A percentile compares a stretch with the other conserved stretches of the same genome.
These are phyloP conservation scores for Pseudoatta argentina DNA, from an alignment of 1,140 invertebrate species.

Conservation along the genomic window DNA sequence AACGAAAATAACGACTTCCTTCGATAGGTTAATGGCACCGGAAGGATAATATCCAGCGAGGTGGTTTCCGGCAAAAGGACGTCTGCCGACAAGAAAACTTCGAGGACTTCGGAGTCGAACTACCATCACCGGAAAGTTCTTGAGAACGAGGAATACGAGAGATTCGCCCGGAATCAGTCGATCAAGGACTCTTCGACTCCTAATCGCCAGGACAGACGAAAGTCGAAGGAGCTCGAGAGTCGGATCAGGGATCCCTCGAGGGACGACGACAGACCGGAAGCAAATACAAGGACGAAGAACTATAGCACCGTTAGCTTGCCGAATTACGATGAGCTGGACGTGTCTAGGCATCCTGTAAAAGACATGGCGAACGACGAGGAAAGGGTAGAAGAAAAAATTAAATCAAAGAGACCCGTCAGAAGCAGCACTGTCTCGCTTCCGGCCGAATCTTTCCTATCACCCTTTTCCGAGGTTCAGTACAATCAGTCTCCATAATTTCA, in stretches of 20 bases:
- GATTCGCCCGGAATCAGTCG: conserved; percentile 74
- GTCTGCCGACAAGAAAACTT: conserved; percentile 71
- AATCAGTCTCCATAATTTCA: conserved; percentile 17
- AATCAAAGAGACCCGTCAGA: conserved; percentile 67
- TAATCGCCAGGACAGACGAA: conserved; percentile 67
- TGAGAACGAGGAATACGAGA: conserved; percentile 77
- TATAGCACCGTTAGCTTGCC: conserved; percentile 86
- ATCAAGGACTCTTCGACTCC: conserved; percentile 75
- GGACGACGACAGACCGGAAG: conserved; percentile 57
- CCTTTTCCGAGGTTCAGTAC: conserved; percentile 69
- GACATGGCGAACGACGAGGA: conserved; percentile 55
- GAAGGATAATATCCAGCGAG: conserved; percentile 79
- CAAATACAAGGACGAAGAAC: conserved; percentile 80
- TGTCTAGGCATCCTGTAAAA: conserved; percentile 58
- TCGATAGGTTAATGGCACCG: conserved; percentile 80
- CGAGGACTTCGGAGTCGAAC: conserved; percentile 25
- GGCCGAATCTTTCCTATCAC: conserved; percentile 69
- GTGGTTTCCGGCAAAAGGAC: conserved; percentile 78
- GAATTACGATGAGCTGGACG: conserved; percentile 85
- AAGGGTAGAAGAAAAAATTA: conserved; percentile 41
- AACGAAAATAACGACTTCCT: conserved; percentile 32
- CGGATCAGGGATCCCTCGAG: conserved; percentile 50
- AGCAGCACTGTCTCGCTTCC: conserved; percentile 77
- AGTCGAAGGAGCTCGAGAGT: conserved; percentile 46
- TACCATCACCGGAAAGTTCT: conserved; percentile 66